Percentiles rank a stretch among this genome's conserved stretches.
Conservation (phyloP, 2,888 invertebrate genomes). For the Diarsia mendica region DNA sequence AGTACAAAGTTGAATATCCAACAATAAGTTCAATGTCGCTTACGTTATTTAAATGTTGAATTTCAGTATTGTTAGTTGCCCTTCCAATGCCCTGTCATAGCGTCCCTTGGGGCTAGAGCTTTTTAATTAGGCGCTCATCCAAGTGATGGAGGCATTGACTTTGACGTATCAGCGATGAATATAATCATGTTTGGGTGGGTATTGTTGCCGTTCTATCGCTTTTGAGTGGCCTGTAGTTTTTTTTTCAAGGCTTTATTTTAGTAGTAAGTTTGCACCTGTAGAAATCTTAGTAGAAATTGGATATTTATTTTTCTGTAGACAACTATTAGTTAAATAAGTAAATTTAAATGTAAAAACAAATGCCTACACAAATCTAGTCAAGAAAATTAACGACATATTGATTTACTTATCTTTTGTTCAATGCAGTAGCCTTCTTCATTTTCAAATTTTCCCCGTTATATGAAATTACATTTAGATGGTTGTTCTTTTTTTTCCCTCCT, state of each 20-base stretch:
- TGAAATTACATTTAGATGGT: too few relatives aligned
- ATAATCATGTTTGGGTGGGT: not conserved
- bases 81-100: conserved; percentile 31
- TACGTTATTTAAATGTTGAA: not conserved
- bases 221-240: not conserved
- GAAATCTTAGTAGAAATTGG: not conserved
- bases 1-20: not conserved
- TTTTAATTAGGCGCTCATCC: conserved; percentile 52
- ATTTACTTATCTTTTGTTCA: too few relatives aligned
- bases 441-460: too few relatives aligned
- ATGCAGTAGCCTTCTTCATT: too few relatives aligned
- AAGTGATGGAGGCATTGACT: conserved; percentile 37
- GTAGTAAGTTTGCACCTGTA: not conserved
- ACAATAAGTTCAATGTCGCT: not conserved
- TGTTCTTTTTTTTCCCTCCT: too few relatives aligned
- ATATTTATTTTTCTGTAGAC: not conserved
- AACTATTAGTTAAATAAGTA: not conserved
- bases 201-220: conserved; percentile 14
- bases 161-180: conserved; percentile 25
- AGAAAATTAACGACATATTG: too few relatives aligned
- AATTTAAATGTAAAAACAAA: not conserved
- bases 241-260: not conserved
- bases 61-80: conserved; percentile 7
- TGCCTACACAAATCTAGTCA: not conserved
- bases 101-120: conserved; percentile 38